A percentile compares a stretch with the other conserved stretches of the same genome.
phyloP scores from a whole-genome alignment of 2,797 vertebrate genomes.

The Oophaga sylvatica region DNA sequence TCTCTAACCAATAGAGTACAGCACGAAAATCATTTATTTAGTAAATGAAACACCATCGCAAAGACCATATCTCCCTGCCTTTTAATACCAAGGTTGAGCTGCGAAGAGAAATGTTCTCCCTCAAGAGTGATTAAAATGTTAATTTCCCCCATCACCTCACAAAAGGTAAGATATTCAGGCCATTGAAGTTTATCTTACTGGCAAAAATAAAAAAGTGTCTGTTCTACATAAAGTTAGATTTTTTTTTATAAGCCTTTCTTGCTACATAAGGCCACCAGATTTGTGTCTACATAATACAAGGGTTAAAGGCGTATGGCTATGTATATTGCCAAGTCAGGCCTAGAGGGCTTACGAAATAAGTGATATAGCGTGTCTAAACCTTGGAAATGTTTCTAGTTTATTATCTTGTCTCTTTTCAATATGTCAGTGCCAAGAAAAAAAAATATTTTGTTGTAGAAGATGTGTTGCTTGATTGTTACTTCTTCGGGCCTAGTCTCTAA shows the following conservation, averaged over 20 bases:
- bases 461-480: slow-evolving; percentile 38
- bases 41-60: slow-evolving; percentile 54
- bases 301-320: not conserved
- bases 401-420: slow-evolving; percentile 17
- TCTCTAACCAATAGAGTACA: slow-evolving; percentile 53
- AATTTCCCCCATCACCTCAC: slow-evolving; percentile 37
- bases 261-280: not conserved
- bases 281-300: not conserved
- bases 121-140: slow-evolving; percentile 52
- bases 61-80: slow-evolving; percentile 40
- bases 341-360: not conserved
- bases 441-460: slow-evolving; percentile 49
- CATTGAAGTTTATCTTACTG: slow-evolving; percentile 28
- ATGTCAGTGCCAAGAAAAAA: slow-evolving; percentile 8
- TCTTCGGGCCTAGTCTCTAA: slow-evolving; percentile 21
- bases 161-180: slow-evolving; percentile 1
- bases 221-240: not conserved
- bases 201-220: not conserved
- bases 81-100: slow-evolving; percentile 52
- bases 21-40: slow-evolving; percentile 56
- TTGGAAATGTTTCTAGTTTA: slow-evolving; percentile 9
- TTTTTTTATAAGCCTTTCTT: not conserved
- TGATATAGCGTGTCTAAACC: not conserved
- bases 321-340: slow-evolving; percentile 18
- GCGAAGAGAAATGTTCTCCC: slow-evolving; percentile 27